Evolutionary conservation across 1,140 invertebrate genomes (phyloP).

Genomic region (Akabosia matsudoensis): DNA sequence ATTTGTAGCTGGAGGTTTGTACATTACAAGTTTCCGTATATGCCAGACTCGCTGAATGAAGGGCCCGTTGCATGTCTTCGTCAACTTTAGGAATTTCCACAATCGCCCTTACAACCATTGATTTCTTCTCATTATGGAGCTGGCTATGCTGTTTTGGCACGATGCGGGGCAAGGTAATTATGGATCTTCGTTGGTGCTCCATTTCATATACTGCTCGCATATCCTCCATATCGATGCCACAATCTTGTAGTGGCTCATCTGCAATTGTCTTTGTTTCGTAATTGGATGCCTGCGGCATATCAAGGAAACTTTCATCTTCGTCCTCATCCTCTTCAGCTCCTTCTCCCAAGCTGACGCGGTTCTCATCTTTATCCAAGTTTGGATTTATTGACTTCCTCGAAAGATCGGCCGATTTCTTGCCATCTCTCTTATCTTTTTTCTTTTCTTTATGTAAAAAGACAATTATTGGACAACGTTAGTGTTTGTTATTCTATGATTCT

Average conservation of each 20-base stretch:
- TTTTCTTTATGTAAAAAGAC: background rate
- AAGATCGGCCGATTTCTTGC: background rate
- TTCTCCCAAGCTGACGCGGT: background rate
- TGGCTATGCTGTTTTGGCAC: conserved; percentile 12
- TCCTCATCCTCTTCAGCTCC: background rate
- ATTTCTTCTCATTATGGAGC: background rate
- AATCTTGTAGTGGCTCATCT: conserved; percentile 9
- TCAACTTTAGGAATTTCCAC: conserved; percentile 35
- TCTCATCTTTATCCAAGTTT: background rate
- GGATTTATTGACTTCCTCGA: background rate
- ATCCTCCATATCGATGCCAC: conserved; percentile 20
- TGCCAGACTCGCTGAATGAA: conserved; percentile 24
- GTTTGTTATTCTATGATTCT: too few species aligned
- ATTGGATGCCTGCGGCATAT: background rate
- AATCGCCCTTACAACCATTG: conserved; percentile 30
- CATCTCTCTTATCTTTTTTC: background rate
- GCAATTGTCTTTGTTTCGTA: background rate
- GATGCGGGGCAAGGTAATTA: background rate
- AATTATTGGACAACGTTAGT: too few species aligned
- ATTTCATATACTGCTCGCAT: conserved; percentile 29
- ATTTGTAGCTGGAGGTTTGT: conserved; percentile 1
- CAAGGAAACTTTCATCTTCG: background rate
- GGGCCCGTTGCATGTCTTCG: conserved; percentile 14
- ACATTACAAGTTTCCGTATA: conserved; percentile 25
- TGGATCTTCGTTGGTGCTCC: background rate